Conservation (phyloP, 2,113 vertebrate species). For the Zosterops hypoxanthus region DNA sequence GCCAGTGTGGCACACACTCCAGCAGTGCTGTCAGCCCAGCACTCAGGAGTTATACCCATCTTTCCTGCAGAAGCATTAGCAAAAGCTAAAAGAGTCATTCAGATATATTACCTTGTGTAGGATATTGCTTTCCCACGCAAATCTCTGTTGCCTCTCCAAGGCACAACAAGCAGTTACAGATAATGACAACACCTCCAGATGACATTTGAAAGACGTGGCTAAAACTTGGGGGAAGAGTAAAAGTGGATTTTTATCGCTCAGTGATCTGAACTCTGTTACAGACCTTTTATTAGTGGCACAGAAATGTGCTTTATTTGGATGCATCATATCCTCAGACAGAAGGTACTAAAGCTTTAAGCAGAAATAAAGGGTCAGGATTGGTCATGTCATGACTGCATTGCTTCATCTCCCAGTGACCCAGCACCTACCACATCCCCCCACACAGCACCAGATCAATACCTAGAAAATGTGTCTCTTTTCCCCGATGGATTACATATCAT, state of each 20-base stretch:
- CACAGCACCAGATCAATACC: neutral
- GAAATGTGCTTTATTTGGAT: neutral
- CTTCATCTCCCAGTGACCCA: neutral
- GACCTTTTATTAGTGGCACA: neutral
- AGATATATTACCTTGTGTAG: neutral
- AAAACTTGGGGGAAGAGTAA: neutral
- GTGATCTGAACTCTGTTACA: neutral
- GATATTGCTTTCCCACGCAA: neutral
- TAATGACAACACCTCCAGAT: neutral
- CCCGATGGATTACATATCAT: neutral
- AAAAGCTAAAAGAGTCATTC: neutral
- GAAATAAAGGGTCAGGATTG: neutral
- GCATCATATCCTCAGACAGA: neutral
- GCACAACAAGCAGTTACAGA: neutral
- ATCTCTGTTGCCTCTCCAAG: neutral
- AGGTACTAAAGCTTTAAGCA: neutral
- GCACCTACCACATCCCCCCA: rapidly evolving
- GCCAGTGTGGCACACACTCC: neutral
- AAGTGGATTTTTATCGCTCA: neutral
- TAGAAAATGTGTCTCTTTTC: neutral
- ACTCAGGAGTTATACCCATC: neutral
- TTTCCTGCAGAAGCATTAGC: neutral
- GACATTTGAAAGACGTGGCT: neutral
- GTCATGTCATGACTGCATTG: neutral
- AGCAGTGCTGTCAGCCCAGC: neutral